A percentile compares a stretch with the other conserved stretches of the same genome.
Conservation (phyloP, 1,140 invertebrate genomes). For the Scaptomyza hsui region DNA sequence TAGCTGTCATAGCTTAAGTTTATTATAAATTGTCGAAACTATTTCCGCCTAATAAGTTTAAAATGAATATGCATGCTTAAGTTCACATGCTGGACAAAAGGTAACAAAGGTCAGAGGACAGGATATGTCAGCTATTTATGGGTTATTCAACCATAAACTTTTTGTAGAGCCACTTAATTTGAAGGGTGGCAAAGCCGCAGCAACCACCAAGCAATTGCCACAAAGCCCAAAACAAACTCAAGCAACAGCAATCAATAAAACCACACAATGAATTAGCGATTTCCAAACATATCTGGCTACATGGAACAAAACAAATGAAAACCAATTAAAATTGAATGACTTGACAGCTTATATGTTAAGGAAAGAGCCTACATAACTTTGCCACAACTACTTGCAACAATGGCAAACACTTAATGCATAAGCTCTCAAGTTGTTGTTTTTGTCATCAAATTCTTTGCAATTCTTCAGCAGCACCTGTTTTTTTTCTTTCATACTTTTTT, state of each 20-base stretch:
- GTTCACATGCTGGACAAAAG: constrained; percentile 12
- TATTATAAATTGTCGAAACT: constrained; percentile 4
- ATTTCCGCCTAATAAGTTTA: constrained; percentile 70
- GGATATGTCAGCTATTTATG: constrained; percentile 55
- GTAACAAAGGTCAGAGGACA: background rate
- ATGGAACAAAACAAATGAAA: constrained; percentile 37
- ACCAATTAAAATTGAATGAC: constrained; percentile 48
- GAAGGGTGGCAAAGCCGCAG: constrained; percentile 41
- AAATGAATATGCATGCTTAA: constrained; percentile 46
- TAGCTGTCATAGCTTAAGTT: background rate
- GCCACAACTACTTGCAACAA: background rate
- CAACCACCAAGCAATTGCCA: constrained; percentile 26
- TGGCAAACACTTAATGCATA: background rate
- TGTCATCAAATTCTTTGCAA: background rate
- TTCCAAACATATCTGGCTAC: constrained; percentile 21
- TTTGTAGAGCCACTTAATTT: constrained; percentile 38
- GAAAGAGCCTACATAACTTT: background rate
- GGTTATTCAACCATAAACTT: constrained; percentile 71
- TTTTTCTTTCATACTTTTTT: background rate
- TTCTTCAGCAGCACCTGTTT: constrained; percentile 1
- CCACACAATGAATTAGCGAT: constrained; percentile 41
- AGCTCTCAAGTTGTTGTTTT: background rate
- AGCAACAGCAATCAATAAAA: constrained; percentile 26
- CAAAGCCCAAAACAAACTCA: constrained; percentile 1
- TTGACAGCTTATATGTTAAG: constrained; percentile 1